phyloP scores from a whole-genome alignment of 1,140 invertebrate genomes.

The Atopsyche davidsoni region DNA sequence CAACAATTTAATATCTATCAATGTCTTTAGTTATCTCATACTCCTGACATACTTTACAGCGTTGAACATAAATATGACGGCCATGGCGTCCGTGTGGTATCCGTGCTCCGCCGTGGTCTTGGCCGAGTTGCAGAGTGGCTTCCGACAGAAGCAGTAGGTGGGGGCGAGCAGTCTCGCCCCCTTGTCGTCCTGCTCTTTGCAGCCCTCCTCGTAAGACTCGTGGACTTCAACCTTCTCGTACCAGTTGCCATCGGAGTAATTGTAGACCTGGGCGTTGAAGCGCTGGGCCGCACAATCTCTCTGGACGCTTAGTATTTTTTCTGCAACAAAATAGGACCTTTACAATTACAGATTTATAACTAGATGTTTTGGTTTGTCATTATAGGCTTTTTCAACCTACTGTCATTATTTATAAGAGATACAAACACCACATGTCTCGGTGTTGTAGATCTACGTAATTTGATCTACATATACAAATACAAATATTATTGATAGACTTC shows the following conservation, averaged over 20 bases:
- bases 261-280: slow-evolving; percentile 52
- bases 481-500: not conserved
- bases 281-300: slow-evolving; percentile 70
- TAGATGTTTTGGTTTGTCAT: no score
- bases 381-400: no score
- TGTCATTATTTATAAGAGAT: no score
- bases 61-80: slow-evolving; percentile 51
- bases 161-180: slow-evolving; percentile 48
- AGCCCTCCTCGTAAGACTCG: slow-evolving; percentile 62
- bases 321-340: slow-evolving; percentile 42
- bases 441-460: no score
- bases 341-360: slow-evolving; percentile 5
- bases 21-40: no score
- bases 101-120: slow-evolving; percentile 38
- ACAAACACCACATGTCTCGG: no score
- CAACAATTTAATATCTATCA: no score
- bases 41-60: slow-evolving; percentile 52
- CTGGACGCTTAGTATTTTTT: slow-evolving; percentile 54
- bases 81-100: slow-evolving; percentile 49
- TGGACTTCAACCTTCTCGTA: slow-evolving; percentile 52
- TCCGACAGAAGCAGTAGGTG: slow-evolving; percentile 63
- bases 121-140: slow-evolving; percentile 58
- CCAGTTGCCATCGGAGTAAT: slow-evolving; percentile 55
- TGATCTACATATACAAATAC: no score
- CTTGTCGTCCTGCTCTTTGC: slow-evolving; percentile 54